Evolutionary conservation across 2,888 invertebrate species (phyloP), one percentile per base, ranked within the genome.

Genomic region (Drosophila kanekoi): DNA sequence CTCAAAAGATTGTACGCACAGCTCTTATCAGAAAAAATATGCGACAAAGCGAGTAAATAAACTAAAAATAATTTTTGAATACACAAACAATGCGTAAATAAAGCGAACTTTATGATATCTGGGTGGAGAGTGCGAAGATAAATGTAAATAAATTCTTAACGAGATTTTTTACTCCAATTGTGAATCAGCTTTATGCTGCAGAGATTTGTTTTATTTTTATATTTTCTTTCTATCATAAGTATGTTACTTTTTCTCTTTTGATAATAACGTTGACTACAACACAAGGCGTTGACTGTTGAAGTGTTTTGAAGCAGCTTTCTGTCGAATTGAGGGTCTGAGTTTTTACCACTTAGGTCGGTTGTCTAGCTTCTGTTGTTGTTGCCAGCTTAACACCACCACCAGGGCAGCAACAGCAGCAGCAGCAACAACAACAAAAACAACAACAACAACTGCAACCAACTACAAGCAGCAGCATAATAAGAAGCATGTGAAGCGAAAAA

Each of bases 281-380:
- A 48, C 62, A 72, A 81, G 81, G 81, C 75, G 87, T 86, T 75
- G 81, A 81, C 84, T 86, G 81, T 61, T 62, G 16, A 72, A 80
- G 86, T 69, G 49, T 66, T 72, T 53, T 57, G 63, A 60, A 66
- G 71, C 63, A 69, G 79, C 79, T 56, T 68, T 58, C 64, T 28
- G 41, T 37, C 18, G 45, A 68, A 66, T 60, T 59, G 44, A 49
- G 51, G 57, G 45, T 60, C 41, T 40, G n/a, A 10, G 14, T 44
- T 40, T 59, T 56, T 76, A 58, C 47, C 57, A 54, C 64, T 73
- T 70, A 67, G 56, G 72, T 63, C 51, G 65, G 54, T 65, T 77
- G 77, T 72, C 58, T 71, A 53, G 72, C 79, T 68, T 61, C 58
- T 54, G 38, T 38, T 58, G 58, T 65, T 77, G 61, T 59, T 75